Percentiles rank a stretch among this genome's conserved stretches.
Evolutionary conservation across 2,797 vertebrate species (phyloP).

Genomic region (Alouatta caraya): DNA sequence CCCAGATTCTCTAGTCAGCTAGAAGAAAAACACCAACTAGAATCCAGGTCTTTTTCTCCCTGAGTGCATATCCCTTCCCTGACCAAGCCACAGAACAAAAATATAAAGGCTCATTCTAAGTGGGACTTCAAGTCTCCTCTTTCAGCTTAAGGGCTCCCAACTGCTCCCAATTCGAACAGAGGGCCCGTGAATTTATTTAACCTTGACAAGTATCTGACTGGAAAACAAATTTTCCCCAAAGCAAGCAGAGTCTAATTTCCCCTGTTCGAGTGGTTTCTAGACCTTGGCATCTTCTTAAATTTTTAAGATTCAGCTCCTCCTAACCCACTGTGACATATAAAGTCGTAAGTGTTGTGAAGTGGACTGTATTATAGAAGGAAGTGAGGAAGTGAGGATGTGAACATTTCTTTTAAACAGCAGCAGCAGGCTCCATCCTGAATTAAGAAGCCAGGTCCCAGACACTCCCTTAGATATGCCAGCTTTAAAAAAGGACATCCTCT

Average conservation of each 20-base stretch:
- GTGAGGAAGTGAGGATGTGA: background rate
- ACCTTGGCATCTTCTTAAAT: background rate
- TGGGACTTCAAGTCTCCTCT: background rate
- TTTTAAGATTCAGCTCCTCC: conserved; percentile 21
- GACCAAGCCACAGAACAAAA: conserved; percentile 11
- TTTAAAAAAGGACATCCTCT: background rate
- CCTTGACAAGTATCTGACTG: conserved; percentile 16
- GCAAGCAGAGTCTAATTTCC: background rate
- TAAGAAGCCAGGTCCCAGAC: background rate
- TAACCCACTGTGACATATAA: background rate
- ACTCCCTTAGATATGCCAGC: background rate
- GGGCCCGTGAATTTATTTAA: conserved; percentile 2
- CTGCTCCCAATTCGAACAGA: background rate
- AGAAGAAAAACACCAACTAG: background rate
- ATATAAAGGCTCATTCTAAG: conserved; percentile 43
- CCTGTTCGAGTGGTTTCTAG: background rate
- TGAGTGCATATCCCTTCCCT: background rate
- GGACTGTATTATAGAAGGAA: background rate
- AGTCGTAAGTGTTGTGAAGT: background rate
- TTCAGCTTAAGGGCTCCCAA: background rate
- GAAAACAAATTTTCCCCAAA: conserved; percentile 19
- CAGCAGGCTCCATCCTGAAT: background rate
- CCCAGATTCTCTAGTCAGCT: background rate
- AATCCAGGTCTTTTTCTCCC: background rate
- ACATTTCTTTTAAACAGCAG: background rate